Conservation (phyloP, 2,113 vertebrate species). For the Craseonycteris thonglongyai region DNA sequence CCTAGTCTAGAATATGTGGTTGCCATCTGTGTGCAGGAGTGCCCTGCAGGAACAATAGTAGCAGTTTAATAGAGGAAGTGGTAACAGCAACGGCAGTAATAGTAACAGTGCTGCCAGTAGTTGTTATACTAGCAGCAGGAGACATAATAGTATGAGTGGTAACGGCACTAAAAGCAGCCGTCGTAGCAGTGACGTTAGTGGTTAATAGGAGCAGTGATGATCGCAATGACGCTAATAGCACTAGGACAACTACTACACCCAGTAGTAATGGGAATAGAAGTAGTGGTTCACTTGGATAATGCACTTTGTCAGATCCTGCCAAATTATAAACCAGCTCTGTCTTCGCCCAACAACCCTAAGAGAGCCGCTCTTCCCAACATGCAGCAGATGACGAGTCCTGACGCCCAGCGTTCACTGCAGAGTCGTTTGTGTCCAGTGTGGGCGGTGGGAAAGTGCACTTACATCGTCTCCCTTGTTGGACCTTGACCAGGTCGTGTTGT, state of each 20-base stretch:
- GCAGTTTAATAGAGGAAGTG: rapidly evolving
- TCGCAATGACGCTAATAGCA: rapidly evolving
- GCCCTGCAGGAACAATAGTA: rapidly evolving
- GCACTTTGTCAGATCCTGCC: background rate
- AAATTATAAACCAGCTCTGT: background rate
- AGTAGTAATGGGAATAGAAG: rapidly evolving
- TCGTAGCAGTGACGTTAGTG: rapidly evolving
- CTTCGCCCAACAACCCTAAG: background rate
- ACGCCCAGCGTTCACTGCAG: background rate
- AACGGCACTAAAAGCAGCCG: rapidly evolving
- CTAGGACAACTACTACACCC: background rate
- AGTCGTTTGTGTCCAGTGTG: background rate
- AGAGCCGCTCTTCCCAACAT: rapidly evolving
- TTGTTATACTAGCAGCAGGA: rapidly evolving
- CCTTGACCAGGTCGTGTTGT: background rate
- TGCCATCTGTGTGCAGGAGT: rapidly evolving
- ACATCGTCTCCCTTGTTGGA: rapidly evolving
- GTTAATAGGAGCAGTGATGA: rapidly evolving
- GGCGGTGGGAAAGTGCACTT: background rate
- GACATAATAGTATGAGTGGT: rapidly evolving
- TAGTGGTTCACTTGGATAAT: background rate
- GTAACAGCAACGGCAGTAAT: background rate
- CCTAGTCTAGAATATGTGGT: rapidly evolving
- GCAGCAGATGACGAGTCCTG: background rate
- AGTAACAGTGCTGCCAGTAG: rapidly evolving